phyloP scores from a whole-genome alignment of 1,140 invertebrate genomes.

The Pemphigus obesinymphae region DNA sequence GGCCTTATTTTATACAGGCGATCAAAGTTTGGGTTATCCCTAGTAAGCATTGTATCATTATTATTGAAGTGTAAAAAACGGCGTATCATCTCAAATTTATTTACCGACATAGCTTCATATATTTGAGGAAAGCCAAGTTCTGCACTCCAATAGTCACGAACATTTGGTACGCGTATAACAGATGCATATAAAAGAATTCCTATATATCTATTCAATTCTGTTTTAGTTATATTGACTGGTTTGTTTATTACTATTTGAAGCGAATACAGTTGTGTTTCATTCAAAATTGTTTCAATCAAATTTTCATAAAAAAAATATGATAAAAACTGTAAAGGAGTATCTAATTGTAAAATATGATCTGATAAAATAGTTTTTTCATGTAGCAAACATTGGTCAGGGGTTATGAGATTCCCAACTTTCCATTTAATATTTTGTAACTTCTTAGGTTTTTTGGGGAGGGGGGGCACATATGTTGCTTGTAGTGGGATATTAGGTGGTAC shows the following conservation, averaged over 20 bases:
- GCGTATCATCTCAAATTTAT: neutral
- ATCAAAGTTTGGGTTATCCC: neutral
- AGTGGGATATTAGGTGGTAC: no score
- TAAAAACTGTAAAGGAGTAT: neutral
- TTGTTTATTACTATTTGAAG: no score
- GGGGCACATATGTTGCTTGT: neutral
- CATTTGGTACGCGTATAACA: neutral
- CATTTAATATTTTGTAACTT: neutral
- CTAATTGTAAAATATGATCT: neutral
- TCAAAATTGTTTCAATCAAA: no score
- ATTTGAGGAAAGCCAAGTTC: neutral
- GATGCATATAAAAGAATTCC: neutral
- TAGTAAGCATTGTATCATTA: neutral
- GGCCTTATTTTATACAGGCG: constrained; percentile 41
- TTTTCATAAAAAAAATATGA: neutral
- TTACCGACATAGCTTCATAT: neutral
- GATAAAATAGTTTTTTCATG: neutral
- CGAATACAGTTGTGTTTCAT: no score
- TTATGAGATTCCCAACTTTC: no score
- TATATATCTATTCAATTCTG: neutral
- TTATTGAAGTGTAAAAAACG: neutral
- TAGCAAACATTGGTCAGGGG: neutral
- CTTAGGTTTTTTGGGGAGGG: neutral
- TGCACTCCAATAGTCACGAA: neutral
- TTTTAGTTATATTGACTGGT: neutral